A percentile compares a stretch with the other conserved stretches of the same genome.
Conservation (phyloP, 2,113 vertebrate genomes). For the Heterochromis multidens region DNA sequence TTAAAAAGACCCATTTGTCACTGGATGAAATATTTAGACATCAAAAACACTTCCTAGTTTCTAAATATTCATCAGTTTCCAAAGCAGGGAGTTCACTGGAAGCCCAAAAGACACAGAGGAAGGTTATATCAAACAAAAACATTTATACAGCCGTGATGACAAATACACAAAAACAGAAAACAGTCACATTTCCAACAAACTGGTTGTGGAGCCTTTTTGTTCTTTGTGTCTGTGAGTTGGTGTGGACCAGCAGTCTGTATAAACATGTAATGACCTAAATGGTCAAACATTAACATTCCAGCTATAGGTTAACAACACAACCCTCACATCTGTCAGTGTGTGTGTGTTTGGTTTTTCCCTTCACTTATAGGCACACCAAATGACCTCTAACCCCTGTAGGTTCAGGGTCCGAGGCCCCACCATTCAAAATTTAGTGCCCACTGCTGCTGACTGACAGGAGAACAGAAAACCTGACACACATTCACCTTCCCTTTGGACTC, state of each 20-base stretch:
- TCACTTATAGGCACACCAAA: not conserved
- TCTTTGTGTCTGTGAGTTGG: not conserved
- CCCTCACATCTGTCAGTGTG: not conserved
- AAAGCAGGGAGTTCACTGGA: not conserved
- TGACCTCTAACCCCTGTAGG: not conserved
- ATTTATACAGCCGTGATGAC: not conserved
- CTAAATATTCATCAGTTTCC: not conserved
- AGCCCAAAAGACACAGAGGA: not conserved
- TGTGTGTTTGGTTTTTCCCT: not conserved
- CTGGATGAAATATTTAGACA: not conserved
- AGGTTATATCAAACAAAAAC: not conserved
- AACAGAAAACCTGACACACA: not conserved
- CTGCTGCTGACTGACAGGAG: not conserved
- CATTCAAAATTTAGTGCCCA: not conserved
- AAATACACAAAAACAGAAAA: accelerated
- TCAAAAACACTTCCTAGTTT: accelerated
- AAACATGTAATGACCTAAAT: not conserved
- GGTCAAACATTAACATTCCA: not conserved
- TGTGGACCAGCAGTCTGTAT: not conserved
- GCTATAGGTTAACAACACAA: not conserved
- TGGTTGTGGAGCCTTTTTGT: not conserved
- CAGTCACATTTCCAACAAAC: not conserved
- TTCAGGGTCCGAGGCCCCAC: not conserved
- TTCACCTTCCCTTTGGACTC: not conserved
- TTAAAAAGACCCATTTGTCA: not conserved